phyloP scores from a whole-genome alignment of 2,888 invertebrate species.

The Drosophila gaucha region DNA sequence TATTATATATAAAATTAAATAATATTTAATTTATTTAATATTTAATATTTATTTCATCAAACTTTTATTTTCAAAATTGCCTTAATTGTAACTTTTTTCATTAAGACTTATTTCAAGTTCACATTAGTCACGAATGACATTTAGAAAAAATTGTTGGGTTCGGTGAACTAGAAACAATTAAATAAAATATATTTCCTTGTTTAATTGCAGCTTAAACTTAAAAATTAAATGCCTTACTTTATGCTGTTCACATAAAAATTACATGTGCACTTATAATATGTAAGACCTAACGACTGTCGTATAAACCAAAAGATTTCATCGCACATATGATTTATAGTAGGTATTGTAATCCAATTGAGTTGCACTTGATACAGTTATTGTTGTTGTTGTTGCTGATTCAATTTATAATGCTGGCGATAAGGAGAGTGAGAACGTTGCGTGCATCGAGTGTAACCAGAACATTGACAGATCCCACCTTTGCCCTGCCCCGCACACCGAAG shows the following conservation, averaged over 20 bases:
- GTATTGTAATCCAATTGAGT: conserved; percentile 16
- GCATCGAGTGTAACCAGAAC: conserved; percentile 45
- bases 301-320: conserved; percentile 7
- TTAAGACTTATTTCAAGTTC: background rate
- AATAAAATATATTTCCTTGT: background rate
- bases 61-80: background rate
- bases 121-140: background rate
- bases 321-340: background rate
- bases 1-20: too few species aligned
- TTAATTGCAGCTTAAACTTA: background rate
- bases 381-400: conserved; percentile 4
- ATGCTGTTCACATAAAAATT: too few species aligned
- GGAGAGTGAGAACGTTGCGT: conserved; percentile 37
- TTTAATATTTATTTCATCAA: background rate
- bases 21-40: background rate
- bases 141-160: background rate
- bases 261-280: background rate
- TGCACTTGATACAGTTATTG: conserved; percentile 12
- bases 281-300: background rate
- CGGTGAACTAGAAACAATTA: background rate
- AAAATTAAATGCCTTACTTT: background rate
- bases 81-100: background rate
- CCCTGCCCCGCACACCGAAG: background rate
- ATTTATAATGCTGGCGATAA: conserved; percentile 32
- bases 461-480: conserved; percentile 11